These are phyloP conservation scores for Amiota communis DNA, from an alignment of 2,888 invertebrate genomes.

Conservation along the genomic window DNA sequence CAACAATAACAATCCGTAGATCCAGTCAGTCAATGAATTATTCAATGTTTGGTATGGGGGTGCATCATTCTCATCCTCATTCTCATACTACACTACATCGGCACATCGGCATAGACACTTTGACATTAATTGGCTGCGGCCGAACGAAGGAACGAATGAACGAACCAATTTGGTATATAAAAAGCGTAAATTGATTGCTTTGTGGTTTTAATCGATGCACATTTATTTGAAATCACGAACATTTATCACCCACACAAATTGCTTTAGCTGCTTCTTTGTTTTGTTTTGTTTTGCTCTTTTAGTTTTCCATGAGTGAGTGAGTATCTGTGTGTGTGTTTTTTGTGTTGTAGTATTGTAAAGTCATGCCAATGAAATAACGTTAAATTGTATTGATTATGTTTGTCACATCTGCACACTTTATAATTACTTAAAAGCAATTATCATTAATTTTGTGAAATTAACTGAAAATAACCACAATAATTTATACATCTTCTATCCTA, in stretches of 20 bases:
- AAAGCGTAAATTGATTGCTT: slow-evolving; percentile 68
- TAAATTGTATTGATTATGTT: slow-evolving; percentile 20
- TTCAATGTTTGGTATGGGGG: neutral
- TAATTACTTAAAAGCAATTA: slow-evolving; percentile 59
- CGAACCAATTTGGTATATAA: slow-evolving; percentile 55
- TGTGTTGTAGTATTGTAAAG: neutral
- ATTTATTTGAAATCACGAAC: slow-evolving; percentile 68
- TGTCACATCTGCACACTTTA: slow-evolving; percentile 60
- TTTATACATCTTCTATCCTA: too few species aligned
- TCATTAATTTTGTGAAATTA: slow-evolving; percentile 35
- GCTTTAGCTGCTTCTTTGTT: neutral
- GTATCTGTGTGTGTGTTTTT: neutral
- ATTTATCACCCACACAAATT: slow-evolving; percentile 60
- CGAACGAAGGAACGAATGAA: slow-evolving; percentile 32
- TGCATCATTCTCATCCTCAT: neutral
- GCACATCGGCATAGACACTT: slow-evolving; percentile 34
- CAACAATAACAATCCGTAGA: neutral
- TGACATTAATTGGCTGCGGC: slow-evolving; percentile 65
- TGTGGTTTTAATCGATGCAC: slow-evolving; percentile 69
- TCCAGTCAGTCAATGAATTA: too few species aligned
- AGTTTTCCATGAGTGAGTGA: neutral
- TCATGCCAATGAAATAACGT: slow-evolving; percentile 15
- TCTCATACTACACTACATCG: neutral
- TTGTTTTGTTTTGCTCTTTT: slow-evolving; percentile 13
- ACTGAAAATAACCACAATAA: neutral